Percentiles rank a stretch among this genome's conserved stretches.
These are phyloP conservation scores for Philereme vetulata DNA, from an alignment of 2,888 invertebrate genomes.

Conservation along the genomic window DNA sequence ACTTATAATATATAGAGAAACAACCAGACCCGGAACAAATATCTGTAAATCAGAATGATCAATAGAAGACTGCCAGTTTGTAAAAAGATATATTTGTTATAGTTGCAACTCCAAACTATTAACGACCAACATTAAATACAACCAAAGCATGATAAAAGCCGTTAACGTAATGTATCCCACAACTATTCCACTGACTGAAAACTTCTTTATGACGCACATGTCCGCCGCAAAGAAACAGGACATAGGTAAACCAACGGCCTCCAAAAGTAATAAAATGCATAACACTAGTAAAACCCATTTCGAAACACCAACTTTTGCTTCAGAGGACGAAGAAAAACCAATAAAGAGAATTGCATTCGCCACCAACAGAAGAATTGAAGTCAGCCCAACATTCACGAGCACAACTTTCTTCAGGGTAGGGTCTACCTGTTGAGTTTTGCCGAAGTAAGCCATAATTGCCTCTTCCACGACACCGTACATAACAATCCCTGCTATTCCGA, in stretches of 20 bases:
- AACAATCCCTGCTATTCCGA: conserved; percentile 49
- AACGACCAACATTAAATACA: conserved; percentile 54
- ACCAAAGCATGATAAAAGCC: conserved; percentile 51
- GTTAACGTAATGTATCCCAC: conserved; percentile 38
- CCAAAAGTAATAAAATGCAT: conserved; percentile 40
- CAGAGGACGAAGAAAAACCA: conserved; percentile 34
- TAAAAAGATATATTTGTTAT: not conserved
- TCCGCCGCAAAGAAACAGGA: conserved; percentile 49
- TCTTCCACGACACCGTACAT: conserved; percentile 54
- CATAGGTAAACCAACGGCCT: conserved; percentile 41
- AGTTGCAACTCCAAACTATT: conserved; percentile 40
- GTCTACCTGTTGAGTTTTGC: conserved; percentile 29
- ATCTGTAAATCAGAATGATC: too few species aligned
- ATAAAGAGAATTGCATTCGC: conserved; percentile 45
- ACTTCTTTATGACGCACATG: conserved; percentile 47
- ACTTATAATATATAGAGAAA: too few species aligned
- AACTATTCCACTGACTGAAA: conserved; percentile 35
- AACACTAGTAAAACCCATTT: conserved; percentile 41
- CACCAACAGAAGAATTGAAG: conserved; percentile 44
- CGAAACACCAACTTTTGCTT: conserved; percentile 25
- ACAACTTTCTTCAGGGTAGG: conserved; percentile 45
- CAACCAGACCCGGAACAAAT: too few species aligned
- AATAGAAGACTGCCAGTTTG: too few species aligned
- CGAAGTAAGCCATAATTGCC: conserved; percentile 32
- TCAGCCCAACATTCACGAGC: conserved; percentile 43